A percentile compares a stretch with the other conserved stretches of the same genome.
Evolutionary conservation across 2,888 invertebrate genomes (phyloP).

Genomic region (Cheilosia vulpina): DNA sequence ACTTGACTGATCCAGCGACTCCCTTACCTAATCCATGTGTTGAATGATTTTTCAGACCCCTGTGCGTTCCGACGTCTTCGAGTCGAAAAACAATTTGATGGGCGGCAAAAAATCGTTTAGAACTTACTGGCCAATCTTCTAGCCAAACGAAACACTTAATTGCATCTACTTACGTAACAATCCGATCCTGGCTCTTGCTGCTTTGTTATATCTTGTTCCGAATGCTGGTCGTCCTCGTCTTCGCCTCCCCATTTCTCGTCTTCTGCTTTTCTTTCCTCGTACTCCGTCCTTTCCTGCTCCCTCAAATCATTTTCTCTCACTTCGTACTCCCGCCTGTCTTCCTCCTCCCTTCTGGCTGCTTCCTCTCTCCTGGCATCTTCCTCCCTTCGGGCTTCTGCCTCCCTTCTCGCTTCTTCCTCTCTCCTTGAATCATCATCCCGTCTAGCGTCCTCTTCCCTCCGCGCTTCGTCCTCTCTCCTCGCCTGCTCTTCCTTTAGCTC

Average conservation of each 20-base stretch:
- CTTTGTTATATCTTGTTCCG: constrained; percentile 11
- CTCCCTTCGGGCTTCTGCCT: not conserved
- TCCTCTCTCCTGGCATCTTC: constrained; percentile 17
- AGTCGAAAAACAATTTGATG: not conserved
- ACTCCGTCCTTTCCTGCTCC: constrained; percentile 12
- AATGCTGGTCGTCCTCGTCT: constrained; percentile 14
- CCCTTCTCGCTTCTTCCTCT: constrained; percentile 14
- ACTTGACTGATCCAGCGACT: too few relatives aligned
- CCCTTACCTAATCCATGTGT: too few relatives aligned
- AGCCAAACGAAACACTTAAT: too few relatives aligned
- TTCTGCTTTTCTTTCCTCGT: constrained; percentile 17
- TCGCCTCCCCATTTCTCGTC: constrained; percentile 34
- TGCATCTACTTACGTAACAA: constrained; percentile 54
- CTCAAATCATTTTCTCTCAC: constrained; percentile 4
- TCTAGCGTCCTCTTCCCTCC: constrained; percentile 9
- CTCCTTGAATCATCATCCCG: constrained; percentile 8
- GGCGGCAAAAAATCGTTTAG: not conserved
- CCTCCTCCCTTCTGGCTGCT: constrained; percentile 17
- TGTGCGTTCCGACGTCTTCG: too few relatives aligned
- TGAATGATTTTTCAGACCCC: too few relatives aligned
- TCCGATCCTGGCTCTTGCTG: constrained; percentile 52
- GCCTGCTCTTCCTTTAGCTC: constrained; percentile 20
- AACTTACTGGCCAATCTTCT: not conserved
- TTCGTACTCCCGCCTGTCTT: constrained; percentile 9
- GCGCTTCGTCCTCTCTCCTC: constrained; percentile 7